Base-by-base conservation (phyloP, 2,888 invertebrate genomes). In the Pegoplata infirma region DNA sequence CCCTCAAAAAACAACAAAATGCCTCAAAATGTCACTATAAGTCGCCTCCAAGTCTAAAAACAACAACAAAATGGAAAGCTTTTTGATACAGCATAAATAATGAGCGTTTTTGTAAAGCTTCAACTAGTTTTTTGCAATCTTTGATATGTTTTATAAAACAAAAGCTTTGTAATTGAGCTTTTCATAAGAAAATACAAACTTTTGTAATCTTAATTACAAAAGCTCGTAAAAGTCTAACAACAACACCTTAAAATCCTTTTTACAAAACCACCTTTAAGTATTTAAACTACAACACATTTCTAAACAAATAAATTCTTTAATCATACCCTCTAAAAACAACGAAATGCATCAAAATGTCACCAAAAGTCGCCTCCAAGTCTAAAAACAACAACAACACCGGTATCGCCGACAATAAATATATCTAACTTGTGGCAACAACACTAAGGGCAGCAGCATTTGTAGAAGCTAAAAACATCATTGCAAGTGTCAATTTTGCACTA, bases 271-370 rank as follows among this genome's bases (percentile, higher is more conserved):
- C 6, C 28, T 7, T 28, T 5, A 28, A 8, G 28, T 28, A 28
- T 28, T 28, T 28, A 28, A 5, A 3, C 8, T 6, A 28, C 6
- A 28, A 4, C 32, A 10, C 1, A 32, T 3, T 32, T 32, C 12
- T 40, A 5, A 58, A 40, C 12, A 73, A 73, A 73, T 68, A 68
- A 68, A 73, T 49, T 63, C 63, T 68, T 77, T 73, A 77, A 68
- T 77, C 77, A 73, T 64, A 53, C 49, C 44, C 63, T 63, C n/a
- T 56, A 32, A 49, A 61, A 74, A 46, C 32, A 53, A 49, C 49
- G 56, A 64, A 75, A 68, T 58, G 68, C 56, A 75, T 68, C 46
- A 72, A 61, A 53, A 21, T 72, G 66, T 56, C 76, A 61, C 12
- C n/a, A 32, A 66, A 19, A 40, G 72, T 51, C 67, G 67, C 76